Evolutionary conservation across 2,797 vertebrate species (phyloP).

Genomic region (Falco biarmicus): DNA sequence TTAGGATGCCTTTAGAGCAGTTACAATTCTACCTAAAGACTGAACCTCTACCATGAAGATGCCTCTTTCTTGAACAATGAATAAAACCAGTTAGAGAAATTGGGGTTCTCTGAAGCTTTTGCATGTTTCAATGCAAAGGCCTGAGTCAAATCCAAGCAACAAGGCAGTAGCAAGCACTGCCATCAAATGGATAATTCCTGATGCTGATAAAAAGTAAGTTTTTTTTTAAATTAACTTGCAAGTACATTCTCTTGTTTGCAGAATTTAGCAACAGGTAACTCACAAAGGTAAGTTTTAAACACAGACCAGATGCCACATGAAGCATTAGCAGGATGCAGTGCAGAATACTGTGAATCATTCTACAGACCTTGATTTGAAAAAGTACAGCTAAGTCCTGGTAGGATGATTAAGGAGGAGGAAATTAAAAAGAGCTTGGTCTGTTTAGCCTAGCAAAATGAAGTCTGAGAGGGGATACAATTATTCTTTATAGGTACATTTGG

Average conservation of each 20-base stretch:
- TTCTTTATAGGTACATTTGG: constrained; percentile 45
- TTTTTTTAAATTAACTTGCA: fast-evolving
- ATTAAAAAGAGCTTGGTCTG: constrained; percentile 44
- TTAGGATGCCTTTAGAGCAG: background rate
- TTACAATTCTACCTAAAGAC: background rate
- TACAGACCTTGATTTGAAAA: background rate
- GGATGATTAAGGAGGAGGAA: constrained; percentile 37
- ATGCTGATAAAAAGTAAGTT: fast-evolving
- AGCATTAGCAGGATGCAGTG: background rate
- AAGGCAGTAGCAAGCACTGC: background rate
- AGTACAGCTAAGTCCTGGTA: background rate
- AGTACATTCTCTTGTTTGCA: background rate
- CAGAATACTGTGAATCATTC: background rate
- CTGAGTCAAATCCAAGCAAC: background rate
- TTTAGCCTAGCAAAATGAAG: constrained; percentile 41
- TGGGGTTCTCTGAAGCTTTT: background rate
- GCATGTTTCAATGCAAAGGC: background rate
- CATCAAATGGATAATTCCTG: background rate
- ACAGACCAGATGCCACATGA: background rate
- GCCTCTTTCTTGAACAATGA: background rate
- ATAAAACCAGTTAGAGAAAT: background rate
- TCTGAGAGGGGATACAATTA: constrained; percentile 26
- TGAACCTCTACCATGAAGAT: background rate
- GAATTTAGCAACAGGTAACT: background rate
- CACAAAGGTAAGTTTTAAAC: background rate